Evolutionary conservation across 2,113 vertebrate genomes (phyloP).

Genomic region (Gila orcuttii): DNA sequence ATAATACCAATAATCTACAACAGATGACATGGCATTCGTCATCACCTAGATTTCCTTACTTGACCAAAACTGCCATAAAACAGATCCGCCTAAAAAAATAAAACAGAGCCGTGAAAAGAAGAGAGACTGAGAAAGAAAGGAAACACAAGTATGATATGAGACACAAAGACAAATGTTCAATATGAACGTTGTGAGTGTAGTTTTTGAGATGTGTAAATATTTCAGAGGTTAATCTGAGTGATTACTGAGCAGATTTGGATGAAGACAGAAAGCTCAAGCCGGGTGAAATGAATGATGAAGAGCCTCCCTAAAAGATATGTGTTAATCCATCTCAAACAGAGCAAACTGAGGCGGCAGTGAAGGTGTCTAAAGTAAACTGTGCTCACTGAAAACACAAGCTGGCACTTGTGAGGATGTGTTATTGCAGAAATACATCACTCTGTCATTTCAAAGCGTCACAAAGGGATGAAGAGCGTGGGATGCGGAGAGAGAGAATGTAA

Average conservation of each 20-base stretch:
- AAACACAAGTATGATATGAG: slow-evolving; percentile 11
- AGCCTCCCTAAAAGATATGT: slow-evolving; percentile 22
- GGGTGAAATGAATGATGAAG: slow-evolving; percentile 26
- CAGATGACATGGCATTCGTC: slow-evolving; percentile 72
- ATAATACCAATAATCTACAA: slow-evolving; percentile 69
- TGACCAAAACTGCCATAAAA: slow-evolving; percentile 53
- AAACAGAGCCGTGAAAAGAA: slow-evolving; percentile 10
- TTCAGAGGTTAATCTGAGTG: slow-evolving; percentile 54
- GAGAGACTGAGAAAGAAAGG: slow-evolving; percentile 36
- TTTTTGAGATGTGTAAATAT: slow-evolving; percentile 50
- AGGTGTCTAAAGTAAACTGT: slow-evolving; percentile 25
- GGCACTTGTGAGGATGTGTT: slow-evolving; percentile 27
- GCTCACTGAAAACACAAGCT: slow-evolving; percentile 27
- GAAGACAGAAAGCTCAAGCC: slow-evolving; percentile 37
- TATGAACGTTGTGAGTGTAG: not conserved
- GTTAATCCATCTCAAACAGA: slow-evolving; percentile 17
- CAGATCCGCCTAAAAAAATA: slow-evolving; percentile 42
- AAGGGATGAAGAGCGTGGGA: slow-evolving; percentile 20
- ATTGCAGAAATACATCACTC: slow-evolving; percentile 38
- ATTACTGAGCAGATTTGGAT: slow-evolving; percentile 43
- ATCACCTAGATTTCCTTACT: slow-evolving; percentile 62
- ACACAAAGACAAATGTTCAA: slow-evolving; percentile 33
- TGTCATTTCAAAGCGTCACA: slow-evolving; percentile 5
- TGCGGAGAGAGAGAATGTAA: not conserved
- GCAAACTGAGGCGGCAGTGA: not conserved